These are phyloP conservation scores for Aporophyla nigra DNA, from an alignment of 2,888 invertebrate genomes.

Conservation along the genomic window DNA sequence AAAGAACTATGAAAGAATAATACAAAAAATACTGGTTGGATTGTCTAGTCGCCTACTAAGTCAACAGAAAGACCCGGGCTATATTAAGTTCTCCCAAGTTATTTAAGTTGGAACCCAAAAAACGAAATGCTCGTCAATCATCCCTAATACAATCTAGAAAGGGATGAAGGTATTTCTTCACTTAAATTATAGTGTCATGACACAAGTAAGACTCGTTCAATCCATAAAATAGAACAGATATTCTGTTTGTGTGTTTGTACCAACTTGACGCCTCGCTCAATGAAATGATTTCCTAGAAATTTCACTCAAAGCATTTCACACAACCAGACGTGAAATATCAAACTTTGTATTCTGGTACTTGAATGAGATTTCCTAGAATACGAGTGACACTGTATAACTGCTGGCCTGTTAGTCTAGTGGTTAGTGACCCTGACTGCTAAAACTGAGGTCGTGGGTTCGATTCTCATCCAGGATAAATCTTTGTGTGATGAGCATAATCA, in stretches of 20 bases:
- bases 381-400: background rate
- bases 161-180: slow-evolving; percentile 18
- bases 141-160: slow-evolving; percentile 19
- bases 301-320: too few relatives aligned
- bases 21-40: background rate
- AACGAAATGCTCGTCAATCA: slow-evolving; percentile 43
- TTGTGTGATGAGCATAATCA: too few relatives aligned
- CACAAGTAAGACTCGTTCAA: background rate
- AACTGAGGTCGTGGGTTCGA: too few relatives aligned
- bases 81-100: slow-evolving; percentile 44
- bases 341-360: background rate
- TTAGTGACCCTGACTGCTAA: too few relatives aligned
- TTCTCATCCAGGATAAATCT: too few relatives aligned
- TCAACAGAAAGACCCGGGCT: slow-evolving; percentile 19
- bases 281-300: background rate
- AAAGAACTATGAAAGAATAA: slow-evolving; percentile 8
- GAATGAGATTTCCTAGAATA: background rate
- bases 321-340: background rate
- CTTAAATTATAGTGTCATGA: slow-evolving; percentile 7
- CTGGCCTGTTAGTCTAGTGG: too few relatives aligned
- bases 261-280: background rate
- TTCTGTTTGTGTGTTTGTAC: background rate
- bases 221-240: background rate
- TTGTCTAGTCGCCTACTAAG: background rate
- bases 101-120: slow-evolving; percentile 52